Evolutionary conservation across 1,140 invertebrate species (phyloP).

Genomic region (Melipona quadrifasciata): DNA sequence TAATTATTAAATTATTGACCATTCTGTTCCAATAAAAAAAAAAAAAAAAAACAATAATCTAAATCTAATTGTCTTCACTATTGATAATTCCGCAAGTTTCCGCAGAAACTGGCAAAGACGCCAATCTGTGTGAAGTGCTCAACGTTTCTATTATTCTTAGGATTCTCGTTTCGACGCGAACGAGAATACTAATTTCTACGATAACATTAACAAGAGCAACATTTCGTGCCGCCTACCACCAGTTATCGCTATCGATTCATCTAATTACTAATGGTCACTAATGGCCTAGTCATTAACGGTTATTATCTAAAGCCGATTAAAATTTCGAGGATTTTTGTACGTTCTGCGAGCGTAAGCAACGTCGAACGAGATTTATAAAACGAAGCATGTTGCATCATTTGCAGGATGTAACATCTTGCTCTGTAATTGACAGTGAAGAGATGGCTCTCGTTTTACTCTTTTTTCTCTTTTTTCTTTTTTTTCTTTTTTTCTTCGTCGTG

Average conservation of each 20-base stretch:
- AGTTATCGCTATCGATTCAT: neutral
- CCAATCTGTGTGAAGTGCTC: neutral
- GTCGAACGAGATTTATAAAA: too few species aligned
- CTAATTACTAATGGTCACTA: constrained; percentile 1
- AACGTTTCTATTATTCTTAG: neutral
- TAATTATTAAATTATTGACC: too few species aligned
- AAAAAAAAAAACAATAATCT: too few species aligned
- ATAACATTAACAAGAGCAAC: neutral
- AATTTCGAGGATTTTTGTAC: neutral
- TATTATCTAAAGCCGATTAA: neutral
- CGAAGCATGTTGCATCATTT: neutral
- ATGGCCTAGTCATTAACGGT: neutral
- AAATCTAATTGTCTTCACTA: too few species aligned
- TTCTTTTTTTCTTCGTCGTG: neutral
- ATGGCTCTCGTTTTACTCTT: neutral
- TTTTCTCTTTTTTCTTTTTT: too few species aligned
- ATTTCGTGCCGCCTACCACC: neutral
- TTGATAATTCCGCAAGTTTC: too few species aligned
- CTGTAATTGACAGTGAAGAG: neutral
- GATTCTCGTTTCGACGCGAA: neutral
- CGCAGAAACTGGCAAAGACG: neutral
- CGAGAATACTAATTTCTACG: neutral
- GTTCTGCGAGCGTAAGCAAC: neutral
- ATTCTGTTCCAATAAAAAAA: too few species aligned
- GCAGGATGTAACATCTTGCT: neutral